phyloP scores from a whole-genome alignment of 1,140 invertebrate genomes.

The Calosoma granatense region DNA sequence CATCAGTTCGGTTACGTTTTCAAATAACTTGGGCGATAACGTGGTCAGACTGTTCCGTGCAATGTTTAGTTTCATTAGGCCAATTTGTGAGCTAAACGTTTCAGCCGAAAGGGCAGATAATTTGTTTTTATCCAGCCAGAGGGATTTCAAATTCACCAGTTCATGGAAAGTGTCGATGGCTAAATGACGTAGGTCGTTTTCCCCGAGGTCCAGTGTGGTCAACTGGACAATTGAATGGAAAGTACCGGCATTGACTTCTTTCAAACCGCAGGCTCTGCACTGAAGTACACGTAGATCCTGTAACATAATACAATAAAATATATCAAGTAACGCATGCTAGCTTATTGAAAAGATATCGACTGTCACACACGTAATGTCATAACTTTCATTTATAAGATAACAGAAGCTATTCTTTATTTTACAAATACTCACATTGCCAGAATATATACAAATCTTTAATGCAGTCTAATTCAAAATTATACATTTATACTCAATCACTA shows the following conservation, averaged over 20 bases:
- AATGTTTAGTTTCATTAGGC: constrained; percentile 45
- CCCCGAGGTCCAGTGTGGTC: constrained; percentile 58
- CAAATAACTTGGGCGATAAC: constrained; percentile 52
- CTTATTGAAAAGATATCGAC: too few relatives aligned
- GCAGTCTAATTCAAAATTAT: too few relatives aligned
- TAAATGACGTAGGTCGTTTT: constrained; percentile 64
- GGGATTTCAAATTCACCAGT: constrained; percentile 50
- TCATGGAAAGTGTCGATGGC: constrained; percentile 57
- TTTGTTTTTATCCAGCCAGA: constrained; percentile 65
- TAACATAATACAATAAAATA: constrained; percentile 22
- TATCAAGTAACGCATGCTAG: constrained; percentile 9
- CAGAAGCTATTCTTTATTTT: too few relatives aligned
- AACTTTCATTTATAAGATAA: too few relatives aligned
- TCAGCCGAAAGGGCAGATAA: constrained; percentile 55
- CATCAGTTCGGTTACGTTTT: constrained; percentile 49
- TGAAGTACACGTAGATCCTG: constrained; percentile 55
- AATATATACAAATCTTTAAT: too few relatives aligned
- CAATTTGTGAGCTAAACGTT: constrained; percentile 50
- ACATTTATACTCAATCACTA: not conserved
- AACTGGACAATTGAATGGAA: constrained; percentile 56
- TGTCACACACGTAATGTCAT: too few relatives aligned
- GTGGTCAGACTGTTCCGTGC: constrained; percentile 57
- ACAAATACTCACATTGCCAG: too few relatives aligned
- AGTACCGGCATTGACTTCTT: constrained; percentile 59
- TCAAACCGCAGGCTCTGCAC: constrained; percentile 57